Percentiles rank a stretch among this genome's conserved stretches.
Evolutionary conservation across 2,888 invertebrate species (phyloP).

Genomic region (Torymus texanus): DNA sequence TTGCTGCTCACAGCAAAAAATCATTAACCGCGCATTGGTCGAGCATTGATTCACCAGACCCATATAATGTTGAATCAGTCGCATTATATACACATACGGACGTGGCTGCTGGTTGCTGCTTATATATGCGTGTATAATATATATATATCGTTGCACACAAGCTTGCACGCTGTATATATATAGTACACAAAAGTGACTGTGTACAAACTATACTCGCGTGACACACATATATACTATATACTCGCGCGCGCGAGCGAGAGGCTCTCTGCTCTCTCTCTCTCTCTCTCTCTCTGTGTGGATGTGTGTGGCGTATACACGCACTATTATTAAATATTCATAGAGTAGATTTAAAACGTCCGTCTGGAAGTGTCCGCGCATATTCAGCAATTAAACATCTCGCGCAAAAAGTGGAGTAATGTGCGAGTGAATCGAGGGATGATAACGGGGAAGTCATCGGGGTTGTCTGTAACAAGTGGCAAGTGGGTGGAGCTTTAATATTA

Average conservation of each 20-base stretch:
- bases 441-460: slow-evolving; percentile 25
- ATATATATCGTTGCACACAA: no score
- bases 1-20: no score
- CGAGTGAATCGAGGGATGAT: slow-evolving; percentile 39
- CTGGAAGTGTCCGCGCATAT: slow-evolving; percentile 4
- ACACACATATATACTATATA: slow-evolving; percentile 31
- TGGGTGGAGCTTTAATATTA: slow-evolving; percentile 55
- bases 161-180: not conserved
- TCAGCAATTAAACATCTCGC: not conserved
- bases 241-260: no score
- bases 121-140: no score
- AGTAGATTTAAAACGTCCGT: slow-evolving; percentile 20
- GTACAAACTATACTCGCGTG: slow-evolving; percentile 29
- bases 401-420: not conserved
- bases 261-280: no score
- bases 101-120: no score
- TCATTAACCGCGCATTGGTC: not conserved
- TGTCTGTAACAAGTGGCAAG: slow-evolving; percentile 53
- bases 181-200: slow-evolving; percentile 12
- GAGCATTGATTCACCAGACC: slow-evolving; percentile 26
- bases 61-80: slow-evolving; percentile 32
- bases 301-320: not conserved
- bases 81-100: not conserved
- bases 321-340: slow-evolving; percentile 47
- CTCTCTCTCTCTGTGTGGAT: no score